A percentile compares a stretch with the other conserved stretches of the same genome.
Conservation (phyloP, 2,888 invertebrate genomes). For the Kryphioiulus occultus region DNA sequence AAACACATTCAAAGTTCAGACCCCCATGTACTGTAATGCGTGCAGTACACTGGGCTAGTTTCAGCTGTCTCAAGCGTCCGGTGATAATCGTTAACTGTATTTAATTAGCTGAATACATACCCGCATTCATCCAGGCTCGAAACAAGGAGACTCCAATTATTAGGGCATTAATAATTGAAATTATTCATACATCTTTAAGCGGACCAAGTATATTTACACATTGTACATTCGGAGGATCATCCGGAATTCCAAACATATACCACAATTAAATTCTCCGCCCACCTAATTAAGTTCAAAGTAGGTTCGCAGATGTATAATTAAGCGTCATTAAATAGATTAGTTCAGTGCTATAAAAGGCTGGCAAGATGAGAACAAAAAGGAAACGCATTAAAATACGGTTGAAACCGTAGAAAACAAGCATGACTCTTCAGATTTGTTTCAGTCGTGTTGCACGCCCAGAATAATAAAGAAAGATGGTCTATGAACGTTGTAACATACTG, state of each 20-base stretch:
- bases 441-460: background rate
- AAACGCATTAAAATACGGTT: background rate
- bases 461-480: background rate
- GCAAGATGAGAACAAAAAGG: background rate
- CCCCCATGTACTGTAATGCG: background rate
- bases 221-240: background rate
- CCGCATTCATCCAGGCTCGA: background rate
- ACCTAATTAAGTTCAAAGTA: conserved; percentile 31
- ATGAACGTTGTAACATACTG: background rate
- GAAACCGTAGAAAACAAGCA: background rate
- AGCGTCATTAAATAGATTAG: conserved; percentile 7
- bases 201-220: conserved; percentile 12
- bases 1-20: conserved; percentile 9
- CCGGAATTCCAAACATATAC: conserved; percentile 12
- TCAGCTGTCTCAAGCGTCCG: conserved; percentile 26
- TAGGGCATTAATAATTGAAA: background rate
- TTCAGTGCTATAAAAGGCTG: background rate
- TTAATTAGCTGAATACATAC: conserved; percentile 22
- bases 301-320: conserved; percentile 25
- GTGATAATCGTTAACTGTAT: conserved; percentile 26
- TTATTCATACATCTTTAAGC: conserved; percentile 35
- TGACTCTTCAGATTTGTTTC: background rate
- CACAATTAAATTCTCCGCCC: conserved; percentile 31
- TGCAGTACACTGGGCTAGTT: background rate
- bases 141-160: conserved; percentile 8